Base-by-base conservation (phyloP, 2,797 vertebrate genomes). In the Cryptoprocta ferox region DNA sequence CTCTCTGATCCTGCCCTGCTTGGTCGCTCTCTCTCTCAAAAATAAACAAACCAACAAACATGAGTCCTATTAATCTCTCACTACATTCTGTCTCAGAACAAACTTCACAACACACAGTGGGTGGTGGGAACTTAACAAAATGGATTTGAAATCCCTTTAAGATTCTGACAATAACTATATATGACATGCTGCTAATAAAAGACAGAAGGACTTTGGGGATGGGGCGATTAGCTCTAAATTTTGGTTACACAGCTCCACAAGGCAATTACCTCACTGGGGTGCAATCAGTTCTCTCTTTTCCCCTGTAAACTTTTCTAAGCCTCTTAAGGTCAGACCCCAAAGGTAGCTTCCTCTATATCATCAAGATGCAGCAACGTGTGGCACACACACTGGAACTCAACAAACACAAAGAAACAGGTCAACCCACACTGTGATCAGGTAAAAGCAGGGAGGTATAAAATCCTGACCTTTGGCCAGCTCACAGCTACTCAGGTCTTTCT, bases 281-380 rank as follows among this genome's bases (percentile, higher is more conserved):
- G 1, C 32, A 53, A 75, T 30, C 0, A 3, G n/a, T 48, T 76
- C 42, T 81, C 56, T 61, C 15, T 32, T 85, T 90, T 71, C 81
- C 84, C 14, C 76, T 70, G 3, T 16, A 93, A 53, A 84, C 21
- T 59, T 75, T 73, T 32, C 56, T 26, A 91, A 86, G 56, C 50
- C 85, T 68, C 68, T 91, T 61, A 89, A 97, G 65, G 93, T 94
- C 73, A 93, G 35, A 87, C n/a, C 61, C 35, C 80, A 78, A 84
- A 93, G 30, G 35, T 32, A 83, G 48, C 32, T 91, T 63, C 56
- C 30, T 68, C 78, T 71, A 12, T 39, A 65, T 78, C 28, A 88
- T n/a, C 26, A 93, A 75, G 30, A 80, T 14, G 5, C 15, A 92
- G 89, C 78, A 59, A 63, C 0, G 6, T 15, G 70, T 63, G 76